Evolutionary conservation across 2,113 vertebrate species (phyloP), one percentile per base, ranked within the genome.

Genomic region (Thalassarche chlororhynchos): DNA sequence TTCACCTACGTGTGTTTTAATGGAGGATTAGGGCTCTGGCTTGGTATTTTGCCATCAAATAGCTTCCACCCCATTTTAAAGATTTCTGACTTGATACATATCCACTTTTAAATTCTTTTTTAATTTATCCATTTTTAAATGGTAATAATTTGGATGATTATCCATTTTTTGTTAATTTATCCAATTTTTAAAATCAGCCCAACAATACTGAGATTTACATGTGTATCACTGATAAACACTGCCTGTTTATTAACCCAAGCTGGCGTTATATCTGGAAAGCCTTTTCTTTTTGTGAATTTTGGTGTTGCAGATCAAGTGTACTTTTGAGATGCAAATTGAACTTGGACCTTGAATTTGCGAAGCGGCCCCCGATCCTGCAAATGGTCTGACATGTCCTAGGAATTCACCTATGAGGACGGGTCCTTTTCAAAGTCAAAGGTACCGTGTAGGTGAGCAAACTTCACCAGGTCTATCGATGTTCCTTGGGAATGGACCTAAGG

Each of bases 1-100:
- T 28, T 85, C 58, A 31, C 6, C 28, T 14, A 2, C 0, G 0
- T 3, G 17, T 46, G 14, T 51, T 54, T n/a, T 72, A 29, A 34
- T 32, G 29, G 21, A 66, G 21, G 23, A 10, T 38, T 80, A 34
- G 55, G 42, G 26, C 32, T 69, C 47, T 89, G 71, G 8, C 9
- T 76, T 80, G 47, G 38, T 49, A 13, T 80, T 89, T 49, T 51
- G 54, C 52, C 11, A 54, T 58, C 51, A 44, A 12, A 26, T 40
- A 46, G 5, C 25, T 93, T 76, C 62, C 4, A 54, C 18, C 3
- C 18, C 17, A 2, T 40, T 84, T 68, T 16, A 54, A 84, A 71
- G 57, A n/a, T 26, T 36, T 83, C 9, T 34, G 8, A 47, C 62
- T 76, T 38, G 16, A 24, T 80, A 21, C 5, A 47, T 62, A 23